phyloP scores from a whole-genome alignment of 2,113 vertebrate species.

The Corythoichthys intestinalis region DNA sequence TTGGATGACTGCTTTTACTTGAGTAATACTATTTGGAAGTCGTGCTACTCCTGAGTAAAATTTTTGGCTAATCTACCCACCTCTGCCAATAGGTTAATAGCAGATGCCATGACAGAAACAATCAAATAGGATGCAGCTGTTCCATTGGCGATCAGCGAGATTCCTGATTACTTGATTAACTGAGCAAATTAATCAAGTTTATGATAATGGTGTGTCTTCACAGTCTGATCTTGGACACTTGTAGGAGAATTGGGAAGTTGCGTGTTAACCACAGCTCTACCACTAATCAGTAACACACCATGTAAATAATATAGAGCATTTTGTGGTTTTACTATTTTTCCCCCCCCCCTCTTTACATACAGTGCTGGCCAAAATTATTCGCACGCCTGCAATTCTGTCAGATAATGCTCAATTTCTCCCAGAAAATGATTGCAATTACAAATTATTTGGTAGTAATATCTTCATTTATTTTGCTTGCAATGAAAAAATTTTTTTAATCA shows the following conservation, averaged over 20 bases:
- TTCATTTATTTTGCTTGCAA: too few relatives aligned
- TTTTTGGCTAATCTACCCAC: too few relatives aligned
- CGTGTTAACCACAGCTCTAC: not conserved
- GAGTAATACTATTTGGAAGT: too few relatives aligned
- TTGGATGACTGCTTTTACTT: too few relatives aligned
- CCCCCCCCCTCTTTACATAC: not conserved
- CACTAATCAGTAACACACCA: conserved; percentile 3
- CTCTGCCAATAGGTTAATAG: too few relatives aligned
- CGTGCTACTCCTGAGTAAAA: too few relatives aligned
- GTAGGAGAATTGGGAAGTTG: not conserved
- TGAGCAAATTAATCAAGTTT: not conserved
- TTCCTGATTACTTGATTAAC: not conserved
- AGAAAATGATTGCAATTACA: too few relatives aligned
- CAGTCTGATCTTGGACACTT: not conserved
- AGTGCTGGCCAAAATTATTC: too few relatives aligned
- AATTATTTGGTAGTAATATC: too few relatives aligned
- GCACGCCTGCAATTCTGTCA: too few relatives aligned
- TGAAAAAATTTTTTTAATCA: too few relatives aligned
- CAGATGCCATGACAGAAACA: not conserved
- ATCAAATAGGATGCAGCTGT: not conserved
- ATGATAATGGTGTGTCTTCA: not conserved
- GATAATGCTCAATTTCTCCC: too few relatives aligned
- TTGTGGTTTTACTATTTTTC: not conserved
- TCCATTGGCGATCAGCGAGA: not conserved
- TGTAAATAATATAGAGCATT: not conserved